These are phyloP conservation scores for Labeo calbasu DNA, from an alignment of 2,797 vertebrate species.

Conservation along the genomic window DNA sequence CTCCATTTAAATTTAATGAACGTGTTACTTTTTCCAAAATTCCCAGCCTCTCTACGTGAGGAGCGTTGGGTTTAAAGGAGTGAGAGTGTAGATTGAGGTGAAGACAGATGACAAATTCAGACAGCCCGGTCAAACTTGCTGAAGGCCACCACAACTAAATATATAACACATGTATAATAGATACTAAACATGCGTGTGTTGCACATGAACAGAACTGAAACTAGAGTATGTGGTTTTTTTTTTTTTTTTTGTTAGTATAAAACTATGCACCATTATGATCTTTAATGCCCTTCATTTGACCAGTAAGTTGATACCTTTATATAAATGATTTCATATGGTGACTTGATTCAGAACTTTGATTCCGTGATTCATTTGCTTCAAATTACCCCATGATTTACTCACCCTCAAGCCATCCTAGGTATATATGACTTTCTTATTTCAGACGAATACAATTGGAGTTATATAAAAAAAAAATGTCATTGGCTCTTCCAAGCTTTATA, in stretches of 20 bases:
- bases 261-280: neutral
- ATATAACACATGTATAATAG: neutral
- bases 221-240: neutral
- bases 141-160: slow-evolving; percentile 15
- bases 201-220: neutral
- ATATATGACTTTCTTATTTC: too few species aligned
- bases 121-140: neutral
- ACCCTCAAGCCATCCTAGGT: neutral
- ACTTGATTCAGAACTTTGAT: neutral
- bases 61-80: slow-evolving; percentile 31
- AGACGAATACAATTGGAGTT: too few species aligned
- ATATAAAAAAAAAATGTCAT: too few species aligned
- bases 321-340: neutral
- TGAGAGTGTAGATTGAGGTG: neutral
- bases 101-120: neutral
- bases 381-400: neutral
- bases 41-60: slow-evolving; percentile 59
- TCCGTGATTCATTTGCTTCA: neutral
- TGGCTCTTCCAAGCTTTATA: too few species aligned
- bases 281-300: neutral
- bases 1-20: slow-evolving; percentile 65
- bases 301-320: neutral
- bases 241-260: neutral
- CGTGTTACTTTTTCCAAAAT: slow-evolving; percentile 65
- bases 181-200: neutral